Conservation (phyloP, 1,140 invertebrate species). For the Pristionchus pacificus region DNA sequence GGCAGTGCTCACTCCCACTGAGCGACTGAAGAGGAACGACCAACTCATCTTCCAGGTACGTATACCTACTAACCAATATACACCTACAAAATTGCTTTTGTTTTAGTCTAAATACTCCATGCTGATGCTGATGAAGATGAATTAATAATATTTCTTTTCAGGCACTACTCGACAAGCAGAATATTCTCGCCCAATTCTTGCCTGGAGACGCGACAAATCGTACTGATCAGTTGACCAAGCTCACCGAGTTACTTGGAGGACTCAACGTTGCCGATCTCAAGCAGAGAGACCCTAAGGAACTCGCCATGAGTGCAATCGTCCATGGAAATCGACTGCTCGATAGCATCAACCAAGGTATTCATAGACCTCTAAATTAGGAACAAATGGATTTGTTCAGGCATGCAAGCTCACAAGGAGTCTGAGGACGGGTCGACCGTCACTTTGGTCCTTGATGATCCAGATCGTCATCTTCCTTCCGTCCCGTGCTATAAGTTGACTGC, state of each 20-base stretch:
- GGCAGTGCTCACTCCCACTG: constrained; percentile 45
- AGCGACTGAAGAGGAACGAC: constrained; percentile 47
- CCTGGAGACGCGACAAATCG: constrained; percentile 38
- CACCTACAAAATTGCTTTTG: not conserved
- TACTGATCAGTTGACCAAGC: constrained; percentile 40
- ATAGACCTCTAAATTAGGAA: no score
- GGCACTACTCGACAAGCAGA: constrained; percentile 49
- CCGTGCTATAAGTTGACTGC: constrained; percentile 38
- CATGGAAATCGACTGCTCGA: constrained; percentile 55
- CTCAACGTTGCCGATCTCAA: constrained; percentile 50
- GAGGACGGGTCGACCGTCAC: constrained; percentile 16
- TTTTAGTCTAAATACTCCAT: not conserved
- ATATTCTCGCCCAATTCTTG: constrained; percentile 45
- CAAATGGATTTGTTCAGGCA: constrained; percentile 24
- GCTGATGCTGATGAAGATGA: not conserved
- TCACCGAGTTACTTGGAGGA: constrained; percentile 48
- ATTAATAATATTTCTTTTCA: not conserved
- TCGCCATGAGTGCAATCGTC: constrained; percentile 56
- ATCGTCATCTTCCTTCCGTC: constrained; percentile 35
- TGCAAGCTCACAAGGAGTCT: constrained; percentile 40
- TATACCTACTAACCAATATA: not conserved
- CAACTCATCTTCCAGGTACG: constrained; percentile 42
- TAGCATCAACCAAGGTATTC: constrained; percentile 45
- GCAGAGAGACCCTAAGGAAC: constrained; percentile 48
- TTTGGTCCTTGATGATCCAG: constrained; percentile 21